A percentile compares a stretch with the other conserved stretches of the same genome.
phyloP scores from a whole-genome alignment of 92 coral and sea anemone genomes.

The Isaurus tuberculatus region DNA sequence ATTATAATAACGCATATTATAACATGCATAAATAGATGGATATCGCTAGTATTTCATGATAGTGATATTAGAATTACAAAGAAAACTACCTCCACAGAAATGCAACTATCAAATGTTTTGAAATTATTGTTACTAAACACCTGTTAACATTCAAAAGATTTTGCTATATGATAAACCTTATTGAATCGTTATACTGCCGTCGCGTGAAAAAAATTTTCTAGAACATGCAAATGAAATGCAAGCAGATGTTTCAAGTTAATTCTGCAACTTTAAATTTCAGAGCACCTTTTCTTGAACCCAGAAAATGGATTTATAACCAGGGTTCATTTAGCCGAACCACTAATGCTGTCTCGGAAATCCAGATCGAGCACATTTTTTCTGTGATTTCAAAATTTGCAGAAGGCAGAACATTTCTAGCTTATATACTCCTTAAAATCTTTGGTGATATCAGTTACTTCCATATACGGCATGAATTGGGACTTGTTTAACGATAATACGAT shows the following conservation, averaged over 20 bases:
- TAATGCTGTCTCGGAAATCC: not conserved
- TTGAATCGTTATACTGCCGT: not conserved
- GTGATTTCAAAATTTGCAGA: not conserved
- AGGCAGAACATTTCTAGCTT: not conserved
- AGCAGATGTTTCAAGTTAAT: slow-evolving; percentile 11
- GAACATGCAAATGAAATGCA: slow-evolving; percentile 35
- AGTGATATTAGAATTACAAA: not conserved
- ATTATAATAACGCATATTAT: not conserved
- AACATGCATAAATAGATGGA: slow-evolving; percentile 14
- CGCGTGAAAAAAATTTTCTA: slow-evolving; percentile 26
- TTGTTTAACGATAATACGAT: not conserved
- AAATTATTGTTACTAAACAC: not conserved
- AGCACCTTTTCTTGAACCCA: not conserved
- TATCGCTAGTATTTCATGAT: not conserved
- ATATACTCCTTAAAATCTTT: not conserved
- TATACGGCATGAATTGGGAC: not conserved
- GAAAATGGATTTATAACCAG: not conserved
- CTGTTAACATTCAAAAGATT: not conserved
- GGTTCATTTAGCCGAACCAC: not conserved
- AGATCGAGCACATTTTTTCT: not conserved
- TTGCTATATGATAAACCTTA: not conserved
- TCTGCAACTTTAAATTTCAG: not conserved
- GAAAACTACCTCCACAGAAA: not conserved
- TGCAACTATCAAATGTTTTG: not conserved
- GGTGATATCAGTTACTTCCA: not conserved